Evolutionary conservation across 2,888 invertebrate genomes (phyloP).

Genomic region (Osedax fenrisi): DNA sequence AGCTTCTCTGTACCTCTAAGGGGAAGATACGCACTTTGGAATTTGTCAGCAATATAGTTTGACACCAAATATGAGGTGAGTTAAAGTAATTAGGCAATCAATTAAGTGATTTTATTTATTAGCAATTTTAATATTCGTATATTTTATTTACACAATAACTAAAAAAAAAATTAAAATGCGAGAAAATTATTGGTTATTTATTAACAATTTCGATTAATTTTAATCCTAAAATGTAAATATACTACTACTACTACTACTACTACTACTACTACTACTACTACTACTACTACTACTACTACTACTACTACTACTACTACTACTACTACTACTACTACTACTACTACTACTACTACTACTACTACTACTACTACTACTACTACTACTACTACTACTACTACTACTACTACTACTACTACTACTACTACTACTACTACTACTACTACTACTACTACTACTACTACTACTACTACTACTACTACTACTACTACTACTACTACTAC

Average conservation of each 20-base stretch:
- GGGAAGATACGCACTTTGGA: too few relatives aligned
- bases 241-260: constrained; percentile 10
- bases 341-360: background rate
- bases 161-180: too few relatives aligned
- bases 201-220: too few relatives aligned
- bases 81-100: too few relatives aligned
- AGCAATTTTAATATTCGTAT: too few relatives aligned
- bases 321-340: background rate
- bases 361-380: background rate
- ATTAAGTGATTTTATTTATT: too few relatives aligned
- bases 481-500: constrained; percentile 1
- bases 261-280: constrained; percentile 8
- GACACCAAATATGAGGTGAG: too few relatives aligned
- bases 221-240: too few relatives aligned
- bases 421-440: background rate
- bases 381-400: background rate
- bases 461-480: background rate
- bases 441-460: background rate
- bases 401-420: background rate
- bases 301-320: background rate
- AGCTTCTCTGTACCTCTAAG: too few relatives aligned
- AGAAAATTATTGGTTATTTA: too few relatives aligned
- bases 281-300: constrained; percentile 8
- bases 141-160: too few relatives aligned
- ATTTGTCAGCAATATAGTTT: too few relatives aligned